phyloP scores from a whole-genome alignment of 1,140 invertebrate species.

The Euglossa dilemma region DNA sequence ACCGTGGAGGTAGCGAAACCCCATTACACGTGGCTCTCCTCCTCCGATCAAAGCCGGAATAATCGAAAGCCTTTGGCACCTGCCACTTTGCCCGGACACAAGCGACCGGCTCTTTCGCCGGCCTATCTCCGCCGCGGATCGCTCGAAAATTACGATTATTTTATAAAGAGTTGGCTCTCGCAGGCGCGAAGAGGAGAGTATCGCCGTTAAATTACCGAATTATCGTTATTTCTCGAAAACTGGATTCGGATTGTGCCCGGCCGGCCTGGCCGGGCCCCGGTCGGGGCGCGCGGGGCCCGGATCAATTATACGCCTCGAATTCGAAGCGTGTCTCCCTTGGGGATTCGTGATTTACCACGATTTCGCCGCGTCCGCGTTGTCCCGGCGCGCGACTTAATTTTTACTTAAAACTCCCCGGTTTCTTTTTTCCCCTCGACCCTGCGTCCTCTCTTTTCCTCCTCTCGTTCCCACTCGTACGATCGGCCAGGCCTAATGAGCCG shows the following conservation, averaged over 20 bases:
- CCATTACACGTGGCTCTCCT: slow-evolving; percentile 60
- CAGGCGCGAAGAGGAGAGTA: not conserved
- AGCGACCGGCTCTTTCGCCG: slow-evolving; percentile 22
- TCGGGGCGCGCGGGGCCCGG: too few relatives aligned
- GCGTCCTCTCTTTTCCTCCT: not conserved
- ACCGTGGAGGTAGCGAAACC: slow-evolving; percentile 68
- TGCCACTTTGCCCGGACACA: slow-evolving; percentile 59
- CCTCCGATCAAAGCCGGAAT: slow-evolving; percentile 68
- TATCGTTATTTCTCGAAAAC: slow-evolving; percentile 6
- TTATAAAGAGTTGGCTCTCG: slow-evolving; percentile 6
- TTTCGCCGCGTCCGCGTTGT: not conserved
- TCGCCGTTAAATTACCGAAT: slow-evolving; percentile 24
- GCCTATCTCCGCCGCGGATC: slow-evolving; percentile 23
- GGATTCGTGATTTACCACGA: not conserved
- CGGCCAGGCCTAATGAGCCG: slow-evolving; percentile 39
- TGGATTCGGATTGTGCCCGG: not conserved
- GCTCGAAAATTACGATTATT: slow-evolving; percentile 39
- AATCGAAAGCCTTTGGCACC: slow-evolving; percentile 72
- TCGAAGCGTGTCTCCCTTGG: not conserved
- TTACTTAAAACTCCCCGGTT: slow-evolving; percentile 3
- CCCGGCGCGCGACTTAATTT: not conserved
- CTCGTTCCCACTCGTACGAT: not conserved
- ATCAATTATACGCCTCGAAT: not conserved
- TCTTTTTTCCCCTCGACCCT: not conserved
- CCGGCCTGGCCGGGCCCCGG: not conserved